A percentile compares a stretch with the other conserved stretches of the same genome.
Conservation (phyloP, 1,140 invertebrate species). For the Bombus soroeensis region DNA sequence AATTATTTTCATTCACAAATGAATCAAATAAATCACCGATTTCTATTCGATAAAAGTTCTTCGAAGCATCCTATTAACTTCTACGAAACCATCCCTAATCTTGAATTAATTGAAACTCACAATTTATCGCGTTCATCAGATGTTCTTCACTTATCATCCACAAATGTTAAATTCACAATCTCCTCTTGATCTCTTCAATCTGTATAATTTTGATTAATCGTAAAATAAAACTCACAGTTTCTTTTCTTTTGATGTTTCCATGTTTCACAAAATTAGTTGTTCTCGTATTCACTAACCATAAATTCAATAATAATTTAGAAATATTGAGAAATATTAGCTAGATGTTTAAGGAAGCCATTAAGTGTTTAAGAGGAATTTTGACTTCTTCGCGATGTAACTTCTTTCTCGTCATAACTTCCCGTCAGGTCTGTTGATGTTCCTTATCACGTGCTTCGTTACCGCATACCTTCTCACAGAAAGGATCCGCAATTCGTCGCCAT, state of each 20-base stretch:
- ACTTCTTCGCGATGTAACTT: background rate
- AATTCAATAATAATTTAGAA: background rate
- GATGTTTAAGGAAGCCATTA: background rate
- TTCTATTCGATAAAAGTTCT: no score
- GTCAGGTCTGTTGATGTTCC: slow-evolving; percentile 31
- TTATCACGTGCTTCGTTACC: slow-evolving; percentile 52
- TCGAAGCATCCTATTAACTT: background rate
- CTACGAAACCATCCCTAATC: background rate
- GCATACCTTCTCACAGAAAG: background rate
- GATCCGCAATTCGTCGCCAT: slow-evolving; percentile 42
- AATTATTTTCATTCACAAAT: background rate
- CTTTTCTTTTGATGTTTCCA: background rate
- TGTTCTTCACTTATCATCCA: background rate
- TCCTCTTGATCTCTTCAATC: background rate
- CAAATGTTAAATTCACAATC: background rate
- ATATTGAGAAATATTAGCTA: background rate
- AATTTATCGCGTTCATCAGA: background rate
- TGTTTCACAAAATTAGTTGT: background rate
- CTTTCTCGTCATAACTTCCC: background rate
- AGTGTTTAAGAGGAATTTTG: background rate
- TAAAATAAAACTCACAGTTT: background rate
- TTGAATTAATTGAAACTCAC: background rate
- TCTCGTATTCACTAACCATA: background rate
- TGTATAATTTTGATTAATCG: background rate
- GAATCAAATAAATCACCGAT: no score